Evolutionary conservation across 2,888 invertebrate species (phyloP), one percentile per base, ranked within the genome.

Genomic region (Dasysyrphus albostriatus): DNA sequence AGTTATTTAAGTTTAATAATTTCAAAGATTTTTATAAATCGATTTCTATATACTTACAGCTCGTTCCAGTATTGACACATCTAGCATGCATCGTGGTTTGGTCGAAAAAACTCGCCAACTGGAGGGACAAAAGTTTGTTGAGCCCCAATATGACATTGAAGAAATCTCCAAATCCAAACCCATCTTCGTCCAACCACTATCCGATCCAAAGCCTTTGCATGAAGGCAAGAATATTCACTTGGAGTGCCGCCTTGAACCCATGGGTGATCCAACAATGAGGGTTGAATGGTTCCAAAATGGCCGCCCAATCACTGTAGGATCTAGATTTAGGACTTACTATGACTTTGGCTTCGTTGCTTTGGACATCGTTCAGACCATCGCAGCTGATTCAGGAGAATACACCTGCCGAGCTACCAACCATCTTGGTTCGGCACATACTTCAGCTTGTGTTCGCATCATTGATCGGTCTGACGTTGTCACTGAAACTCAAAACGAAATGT

Each of bases 321-420:
- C 98, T 59, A 95, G 99, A 91, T 99, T 98, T 94, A 96, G 96
- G 91, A 98, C 98, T 32, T 98, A 98, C 92, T 97, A 98, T 91
- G 99, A 99, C 91, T 99, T 99, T 92, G 99, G 99, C 19, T 98
- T 98, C 92, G 98, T 99, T 73, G 98, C 99, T 47, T 93, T 99
- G 89, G 99, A 99, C 91, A 98, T 99, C 83, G 95, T 98, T 88
- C 97, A 98, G 91, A 96, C 98, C 24, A 98, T 97, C 75, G 96
- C 98, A n/a, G 94, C 97, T 81, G 99, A 99, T 93, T 96, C 98
- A 47, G 98, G 98, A 70, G 98, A 98, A 93, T 99, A 99, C 91
- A 99, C 98, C 0, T 97, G 96, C 56, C 94, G 97, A 88, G 99
- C 99, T 37, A 97, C 97, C 0, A 99, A 99, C 91, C 97, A 97